These are phyloP conservation scores for Ctenopoma multispine DNA, from an alignment of 2,797 vertebrate species.

Conservation along the genomic window DNA sequence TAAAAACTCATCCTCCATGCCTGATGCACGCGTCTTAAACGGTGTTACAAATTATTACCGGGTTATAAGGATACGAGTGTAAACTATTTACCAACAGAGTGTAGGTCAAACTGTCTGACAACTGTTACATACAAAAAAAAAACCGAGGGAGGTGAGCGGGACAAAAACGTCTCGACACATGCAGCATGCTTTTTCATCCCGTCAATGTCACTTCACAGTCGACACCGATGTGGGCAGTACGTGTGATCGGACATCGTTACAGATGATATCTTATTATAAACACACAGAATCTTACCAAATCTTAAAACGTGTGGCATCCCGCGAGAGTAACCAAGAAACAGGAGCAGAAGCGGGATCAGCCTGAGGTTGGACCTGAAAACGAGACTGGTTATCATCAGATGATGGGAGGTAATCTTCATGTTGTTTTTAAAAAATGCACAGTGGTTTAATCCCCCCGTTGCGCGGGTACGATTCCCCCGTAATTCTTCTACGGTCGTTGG, in stretches of 20 bases:
- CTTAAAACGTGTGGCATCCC: constrained; percentile 98
- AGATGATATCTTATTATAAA: constrained; percentile 16
- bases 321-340: constrained; percentile 94
- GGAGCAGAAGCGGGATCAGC: constrained; percentile 91
- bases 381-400: constrained; percentile 90
- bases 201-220: constrained; percentile 11
- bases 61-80: too few species aligned
- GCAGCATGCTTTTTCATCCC: not conserved
- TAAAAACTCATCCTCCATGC: not conserved
- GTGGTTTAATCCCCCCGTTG: constrained; percentile 79
- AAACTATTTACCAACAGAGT: not conserved
- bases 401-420: constrained; percentile 95
- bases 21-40: not conserved
- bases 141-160: constrained; percentile 1
- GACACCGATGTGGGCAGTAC: not conserved
- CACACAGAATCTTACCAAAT: constrained; percentile 91
- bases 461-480: constrained; percentile 85
- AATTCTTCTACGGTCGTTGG: constrained; percentile 85
- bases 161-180: constrained; percentile 1
- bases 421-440: constrained; percentile 88
- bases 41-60: not conserved
- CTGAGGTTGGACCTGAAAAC: constrained; percentile 92
- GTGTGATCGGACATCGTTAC: constrained; percentile 6
- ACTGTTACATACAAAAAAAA: constrained; percentile 3
- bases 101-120: constrained; percentile 8